Evolutionary conservation across 2,888 invertebrate genomes (phyloP).

Genomic region (Coenonympha arcania): DNA sequence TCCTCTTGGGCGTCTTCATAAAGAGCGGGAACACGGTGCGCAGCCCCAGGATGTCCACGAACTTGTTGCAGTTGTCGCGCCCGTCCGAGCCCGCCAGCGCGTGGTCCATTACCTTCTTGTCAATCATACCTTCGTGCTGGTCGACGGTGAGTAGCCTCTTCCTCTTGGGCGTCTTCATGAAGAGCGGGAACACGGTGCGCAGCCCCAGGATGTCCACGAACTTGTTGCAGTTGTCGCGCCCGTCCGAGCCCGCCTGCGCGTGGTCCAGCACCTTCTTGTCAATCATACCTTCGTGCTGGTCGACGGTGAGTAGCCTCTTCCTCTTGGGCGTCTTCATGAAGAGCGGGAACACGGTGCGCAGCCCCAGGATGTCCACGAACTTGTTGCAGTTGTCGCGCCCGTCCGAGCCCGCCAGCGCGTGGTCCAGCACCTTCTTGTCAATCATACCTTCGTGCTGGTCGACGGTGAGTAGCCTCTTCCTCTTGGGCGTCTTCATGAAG

Average conservation of each 20-base stretch:
- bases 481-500: conserved; percentile 98
- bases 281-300: conserved; percentile 88
- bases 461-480: conserved; percentile 83
- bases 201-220: conserved; percentile 98
- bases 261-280: conserved; percentile 98
- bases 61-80: conserved; percentile 96
- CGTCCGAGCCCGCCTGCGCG: conserved; percentile 94
- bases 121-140: conserved; percentile 87
- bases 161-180: conserved; percentile 98
- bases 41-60: conserved; percentile 97
- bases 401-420: conserved; percentile 94
- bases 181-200: conserved; percentile 96
- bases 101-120: conserved; percentile 97
- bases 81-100: conserved; percentile 96
- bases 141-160: conserved; percentile 86
- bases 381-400: conserved; percentile 97
- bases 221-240: conserved; percentile 96
- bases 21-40: conserved; percentile 98
- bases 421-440: conserved; percentile 97
- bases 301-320: conserved; percentile 84
- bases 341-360: conserved; percentile 96
- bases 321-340: conserved; percentile 99
- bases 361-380: conserved; percentile 96
- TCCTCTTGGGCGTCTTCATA: conserved; percentile 97
- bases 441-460: conserved; percentile 89